phyloP scores from a whole-genome alignment of 2,888 invertebrate species.

The Drosophila meridiana region DNA sequence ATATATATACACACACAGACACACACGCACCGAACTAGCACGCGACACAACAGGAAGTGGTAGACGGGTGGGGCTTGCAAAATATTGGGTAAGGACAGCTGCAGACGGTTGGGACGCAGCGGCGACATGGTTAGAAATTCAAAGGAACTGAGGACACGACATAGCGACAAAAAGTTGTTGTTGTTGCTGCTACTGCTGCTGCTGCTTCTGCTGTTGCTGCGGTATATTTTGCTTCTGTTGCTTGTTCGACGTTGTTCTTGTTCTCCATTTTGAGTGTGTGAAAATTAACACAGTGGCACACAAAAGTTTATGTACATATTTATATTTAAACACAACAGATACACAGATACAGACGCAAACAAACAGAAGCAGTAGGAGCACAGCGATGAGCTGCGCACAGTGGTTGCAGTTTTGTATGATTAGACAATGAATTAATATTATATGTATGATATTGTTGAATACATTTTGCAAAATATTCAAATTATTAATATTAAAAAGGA shows the following conservation, averaged over 20 bases:
- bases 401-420: conserved; percentile 8
- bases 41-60: conserved; percentile 56
- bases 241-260: conserved; percentile 19
- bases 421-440: not conserved
- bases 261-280: conserved; percentile 61
- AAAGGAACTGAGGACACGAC: conserved; percentile 11
- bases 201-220: conserved; percentile 20
- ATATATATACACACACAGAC: conserved; percentile 34
- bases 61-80: conserved; percentile 18
- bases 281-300: conserved; percentile 76
- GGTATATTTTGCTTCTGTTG: conserved; percentile 20
- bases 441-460: not conserved
- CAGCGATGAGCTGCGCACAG: conserved; percentile 36
- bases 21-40: conserved; percentile 57
- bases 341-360: conserved; percentile 25
- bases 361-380: conserved; percentile 31
- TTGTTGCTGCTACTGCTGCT: conserved; percentile 16
- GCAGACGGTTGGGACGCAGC: not conserved
- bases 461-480: not conserved
- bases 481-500: not conserved
- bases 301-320: conserved; percentile 41
- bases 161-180: conserved; percentile 35
- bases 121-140: not conserved
- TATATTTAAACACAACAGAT: conserved; percentile 26
- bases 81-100: conserved; percentile 7